Base-by-base conservation (phyloP, 2,888 invertebrate genomes). In the Boloria selene region DNA sequence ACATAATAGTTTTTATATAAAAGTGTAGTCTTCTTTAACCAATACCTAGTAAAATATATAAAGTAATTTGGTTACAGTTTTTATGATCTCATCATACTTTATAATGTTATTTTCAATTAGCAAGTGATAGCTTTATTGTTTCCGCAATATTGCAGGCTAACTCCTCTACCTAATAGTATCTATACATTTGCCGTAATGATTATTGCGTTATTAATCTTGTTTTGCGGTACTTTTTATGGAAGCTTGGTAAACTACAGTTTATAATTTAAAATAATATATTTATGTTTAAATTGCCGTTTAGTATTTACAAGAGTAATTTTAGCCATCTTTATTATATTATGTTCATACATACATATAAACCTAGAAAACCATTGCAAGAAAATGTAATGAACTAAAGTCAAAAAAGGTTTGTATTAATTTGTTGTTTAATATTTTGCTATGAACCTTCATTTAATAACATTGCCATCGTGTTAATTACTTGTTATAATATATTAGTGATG, bases 1-100 rank as follows among this genome's bases (percentile, higher is more conserved):
- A 64, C 58, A 52, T 18, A 22, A 58, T 58, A 31, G 45, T 18
- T 58, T 26, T 52, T 38, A 60, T 38, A 22, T 49, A n/a, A 45
- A 26, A 3, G 49, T 49, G 17, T 22, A 13, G 13, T 17, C 3
- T 18, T 13, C 3, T 18, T 13, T 22, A 51, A 13, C 17, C 16
- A 18, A 17, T 49, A 13, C 2, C 38, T 5, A 38, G 31, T 38
- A 10, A 49, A 13, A 31, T 16, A 60, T 16, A 38, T 60, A 49
- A 60, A 38, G 14, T 17, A 16, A 31, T 50, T 52, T 47, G 0
- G 10, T 31, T 38, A 38, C n/a, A 7, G 7, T 38, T 52, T 52
- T 56, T 13, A 18, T 17, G 26, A 44, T 13, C 7, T 3, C 13
- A 6, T 31, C 31, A 17, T n/a, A 38, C 13, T 59, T 52, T 7